phyloP scores from a whole-genome alignment of 2,888 invertebrate genomes.

The Thalpophila matura region DNA sequence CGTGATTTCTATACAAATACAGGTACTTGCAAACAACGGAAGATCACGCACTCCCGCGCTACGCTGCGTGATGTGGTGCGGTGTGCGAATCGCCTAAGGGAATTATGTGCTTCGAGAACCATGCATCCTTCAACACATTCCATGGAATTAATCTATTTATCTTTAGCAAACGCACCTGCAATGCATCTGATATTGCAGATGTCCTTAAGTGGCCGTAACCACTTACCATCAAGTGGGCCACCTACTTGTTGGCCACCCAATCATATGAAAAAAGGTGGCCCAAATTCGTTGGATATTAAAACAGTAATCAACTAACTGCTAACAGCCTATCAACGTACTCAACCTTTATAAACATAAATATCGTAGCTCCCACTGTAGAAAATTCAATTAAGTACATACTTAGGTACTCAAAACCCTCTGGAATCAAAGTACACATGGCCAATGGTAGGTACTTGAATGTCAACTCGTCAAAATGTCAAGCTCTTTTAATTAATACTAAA shows the following conservation, averaged over 20 bases:
- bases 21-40: no score
- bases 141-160: not conserved
- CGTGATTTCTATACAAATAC: no score
- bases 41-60: no score
- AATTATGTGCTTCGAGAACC: conserved; percentile 14
- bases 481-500: conserved; percentile 32
- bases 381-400: conserved; percentile 33
- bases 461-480: conserved; percentile 56
- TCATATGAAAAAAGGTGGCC: no score
- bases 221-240: no score
- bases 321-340: conserved; percentile 3
- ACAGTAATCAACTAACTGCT: not conserved
- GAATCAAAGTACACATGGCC: conserved; percentile 40
- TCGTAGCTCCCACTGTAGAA: not conserved
- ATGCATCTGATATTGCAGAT: no score
- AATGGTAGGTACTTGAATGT: conserved; percentile 47
- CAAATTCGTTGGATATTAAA: not conserved
- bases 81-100: no score
- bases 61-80: no score
- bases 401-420: conserved; percentile 28
- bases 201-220: no score
- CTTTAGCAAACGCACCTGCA: no score
- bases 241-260: no score
- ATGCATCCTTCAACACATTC: conserved; percentile 9
- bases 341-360: conserved; percentile 4